These are phyloP conservation scores for Ictidomys tridecemlineatus DNA, from an alignment of 2,113 vertebrate species.

Conservation along the genomic window DNA sequence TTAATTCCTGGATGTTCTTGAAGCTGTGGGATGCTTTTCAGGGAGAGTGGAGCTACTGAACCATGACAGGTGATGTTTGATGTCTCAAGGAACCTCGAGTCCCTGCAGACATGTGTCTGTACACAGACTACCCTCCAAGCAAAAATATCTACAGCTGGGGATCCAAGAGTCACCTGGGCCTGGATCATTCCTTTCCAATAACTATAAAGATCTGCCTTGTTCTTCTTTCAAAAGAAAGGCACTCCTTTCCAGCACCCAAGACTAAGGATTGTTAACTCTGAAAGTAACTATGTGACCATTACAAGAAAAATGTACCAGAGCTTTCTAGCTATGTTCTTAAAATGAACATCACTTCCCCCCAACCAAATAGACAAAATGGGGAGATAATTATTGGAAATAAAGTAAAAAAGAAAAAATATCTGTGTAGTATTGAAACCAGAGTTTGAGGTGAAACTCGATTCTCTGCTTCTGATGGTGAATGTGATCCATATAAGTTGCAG, in stretches of 20 bases:
- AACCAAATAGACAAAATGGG: not conserved
- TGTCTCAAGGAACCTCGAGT: not conserved
- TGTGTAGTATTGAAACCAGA: too few relatives aligned
- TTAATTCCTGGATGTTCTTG: not conserved
- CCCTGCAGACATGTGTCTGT: not conserved
- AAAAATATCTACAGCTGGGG: not conserved
- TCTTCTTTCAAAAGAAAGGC: not conserved
- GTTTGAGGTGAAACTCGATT: too few relatives aligned
- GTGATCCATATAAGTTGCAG: too few relatives aligned
- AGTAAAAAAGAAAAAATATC: not conserved
- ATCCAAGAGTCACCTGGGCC: too few relatives aligned
- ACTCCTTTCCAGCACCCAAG: too few relatives aligned
- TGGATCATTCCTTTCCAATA: not conserved
- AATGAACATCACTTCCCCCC: not conserved
- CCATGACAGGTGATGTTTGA: not conserved
- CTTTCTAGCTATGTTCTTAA: not conserved
- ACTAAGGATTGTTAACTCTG: not conserved
- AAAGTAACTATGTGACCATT: not conserved
- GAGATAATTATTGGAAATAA: not conserved
- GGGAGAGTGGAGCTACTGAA: not conserved
- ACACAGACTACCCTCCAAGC: fast-evolving
- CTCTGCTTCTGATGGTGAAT: too few relatives aligned
- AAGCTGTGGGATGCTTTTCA: not conserved
- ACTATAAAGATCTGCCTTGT: not conserved
- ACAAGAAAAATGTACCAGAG: not conserved